phyloP scores from a whole-genome alignment of 2,113 vertebrate genomes.

The Nothoprocta pentlandii region DNA sequence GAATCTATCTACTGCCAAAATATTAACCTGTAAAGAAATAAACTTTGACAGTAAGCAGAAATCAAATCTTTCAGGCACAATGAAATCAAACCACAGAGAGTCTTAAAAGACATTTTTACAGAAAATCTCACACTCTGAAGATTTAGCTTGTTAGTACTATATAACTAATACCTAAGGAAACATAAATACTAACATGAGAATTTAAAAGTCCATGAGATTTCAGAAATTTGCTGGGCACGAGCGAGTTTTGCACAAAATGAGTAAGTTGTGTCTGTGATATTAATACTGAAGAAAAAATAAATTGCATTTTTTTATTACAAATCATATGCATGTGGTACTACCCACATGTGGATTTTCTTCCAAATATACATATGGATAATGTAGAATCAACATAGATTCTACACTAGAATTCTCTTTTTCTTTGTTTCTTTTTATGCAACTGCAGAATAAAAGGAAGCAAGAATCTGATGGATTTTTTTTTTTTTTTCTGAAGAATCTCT shows the following conservation, averaged over 20 bases:
- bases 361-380: background rate
- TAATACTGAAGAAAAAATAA: background rate
- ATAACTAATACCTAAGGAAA: background rate
- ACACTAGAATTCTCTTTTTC: background rate
- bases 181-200: background rate
- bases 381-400: fast-evolving
- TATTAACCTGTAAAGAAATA: background rate
- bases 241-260: background rate
- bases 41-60: background rate
- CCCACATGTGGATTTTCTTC: background rate
- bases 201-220: background rate
- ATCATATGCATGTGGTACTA: background rate
- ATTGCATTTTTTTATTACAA: background rate
- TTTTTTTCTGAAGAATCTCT: background rate
- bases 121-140: background rate
- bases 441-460: background rate
- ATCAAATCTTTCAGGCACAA: background rate
- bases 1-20: background rate
- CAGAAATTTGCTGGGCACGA: background rate
- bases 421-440: background rate
- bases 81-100: background rate
- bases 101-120: background rate
- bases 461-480: background rate
- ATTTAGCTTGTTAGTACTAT: background rate
- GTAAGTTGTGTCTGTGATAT: background rate